These are phyloP conservation scores for Melieria omissa DNA, from an alignment of 2,888 invertebrate genomes.

Conservation along the genomic window DNA sequence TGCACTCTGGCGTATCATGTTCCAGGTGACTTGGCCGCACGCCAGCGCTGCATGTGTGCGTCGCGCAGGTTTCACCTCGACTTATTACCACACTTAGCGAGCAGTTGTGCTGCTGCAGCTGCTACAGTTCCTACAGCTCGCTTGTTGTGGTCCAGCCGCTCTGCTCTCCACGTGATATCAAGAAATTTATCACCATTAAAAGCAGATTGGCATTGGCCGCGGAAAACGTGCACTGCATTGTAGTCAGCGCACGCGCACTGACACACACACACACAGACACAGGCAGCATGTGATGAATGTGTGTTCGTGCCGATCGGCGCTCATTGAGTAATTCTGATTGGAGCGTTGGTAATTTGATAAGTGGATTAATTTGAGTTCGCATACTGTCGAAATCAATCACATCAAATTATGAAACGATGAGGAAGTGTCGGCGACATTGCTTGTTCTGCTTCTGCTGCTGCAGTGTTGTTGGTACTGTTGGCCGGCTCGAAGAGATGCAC, in stretches of 20 bases:
- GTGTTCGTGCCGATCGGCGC: background rate
- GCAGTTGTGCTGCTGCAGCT: background rate
- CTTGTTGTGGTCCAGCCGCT: background rate
- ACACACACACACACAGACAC: background rate
- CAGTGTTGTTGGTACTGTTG: background rate
- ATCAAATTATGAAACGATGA: constrained; percentile 26
- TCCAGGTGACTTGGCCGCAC: background rate
- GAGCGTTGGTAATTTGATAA: constrained; percentile 32
- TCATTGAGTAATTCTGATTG: constrained; percentile 27
- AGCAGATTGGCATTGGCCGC: constrained; percentile 19
- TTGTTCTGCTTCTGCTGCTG: background rate
- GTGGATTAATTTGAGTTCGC: constrained; percentile 33
- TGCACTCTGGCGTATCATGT: background rate
- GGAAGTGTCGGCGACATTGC: background rate
- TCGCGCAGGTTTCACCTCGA: background rate
- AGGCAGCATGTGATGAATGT: background rate
- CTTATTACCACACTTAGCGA: background rate
- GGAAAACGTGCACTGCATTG: background rate
- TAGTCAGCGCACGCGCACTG: background rate
- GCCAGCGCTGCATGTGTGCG: background rate
- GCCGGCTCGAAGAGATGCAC: background rate
- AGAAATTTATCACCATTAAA: constrained; percentile 36
- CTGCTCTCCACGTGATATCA: constrained; percentile 23
- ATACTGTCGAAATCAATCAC: constrained; percentile 30
- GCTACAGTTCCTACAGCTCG: background rate